Base-by-base conservation (phyloP, 2,888 invertebrate species). In the Atherix ibis region DNA sequence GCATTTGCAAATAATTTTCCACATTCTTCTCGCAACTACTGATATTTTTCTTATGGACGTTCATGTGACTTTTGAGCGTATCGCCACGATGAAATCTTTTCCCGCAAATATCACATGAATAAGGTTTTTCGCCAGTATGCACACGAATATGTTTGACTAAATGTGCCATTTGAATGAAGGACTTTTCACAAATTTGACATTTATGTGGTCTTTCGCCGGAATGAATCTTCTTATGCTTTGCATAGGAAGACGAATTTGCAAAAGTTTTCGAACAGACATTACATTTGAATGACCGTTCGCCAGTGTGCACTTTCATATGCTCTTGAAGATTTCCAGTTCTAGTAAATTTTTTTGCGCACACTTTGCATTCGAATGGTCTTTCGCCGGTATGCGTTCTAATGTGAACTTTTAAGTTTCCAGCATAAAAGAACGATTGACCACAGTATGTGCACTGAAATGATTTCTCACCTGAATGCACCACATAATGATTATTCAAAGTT, bases 81-180 rank as follows among this genome's bases (percentile, higher is more conserved):
- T 42, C 40, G 12, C 37, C 34, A n/a, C 42, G 31, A 10, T 25
- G 31, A 28, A 35, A 42, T 10, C 12, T 25, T 34, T 38, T 40
- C 2, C 31, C 32, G 17, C 42, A 42, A 18, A 36, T 28, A 6
- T 33, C 10, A 34, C 40, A 42, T 9, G n/a, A 17, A 14, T 35
- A 37, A 3, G 39, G 35, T n/a, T 33, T 36, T 27, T 42, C 42
- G 12, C 37, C 34, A 5, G 38, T 42, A 32, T 42, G 42, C 2
- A 37, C 35, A 9, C 31, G 12, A 2, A 30, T 27, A 14, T 42
- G 42, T 5, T 39, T 39, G 4, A 18, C 22, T n/a, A 42, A 29
- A 30, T 42, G 40, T 3, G 24, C 32, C 13, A 27, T 18, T 13
- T 42, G 40, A 2, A 35, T 26, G 22, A 42, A 42, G n/a, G n/a